Conservation (phyloP, 2,113 vertebrate genomes). For the Halichoeres trimaculatus region DNA sequence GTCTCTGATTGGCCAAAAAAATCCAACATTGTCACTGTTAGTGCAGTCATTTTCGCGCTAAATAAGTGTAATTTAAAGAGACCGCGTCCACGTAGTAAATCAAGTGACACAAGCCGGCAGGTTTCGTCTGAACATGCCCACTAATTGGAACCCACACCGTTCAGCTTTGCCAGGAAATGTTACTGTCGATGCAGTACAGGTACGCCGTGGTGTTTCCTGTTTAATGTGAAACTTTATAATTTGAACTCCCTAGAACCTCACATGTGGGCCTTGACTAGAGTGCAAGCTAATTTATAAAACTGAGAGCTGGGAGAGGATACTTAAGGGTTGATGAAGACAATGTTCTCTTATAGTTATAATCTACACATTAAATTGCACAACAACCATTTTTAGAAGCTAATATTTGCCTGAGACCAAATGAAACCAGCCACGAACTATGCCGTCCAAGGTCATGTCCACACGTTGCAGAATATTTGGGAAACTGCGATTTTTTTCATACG, state of each 20-base stretch:
- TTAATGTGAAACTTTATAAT: too few species aligned
- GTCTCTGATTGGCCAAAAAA: constrained; percentile 47
- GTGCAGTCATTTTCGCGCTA: constrained; percentile 41
- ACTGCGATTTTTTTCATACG: too few species aligned
- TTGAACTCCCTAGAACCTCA: neutral
- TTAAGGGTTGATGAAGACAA: neutral
- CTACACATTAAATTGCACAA: neutral
- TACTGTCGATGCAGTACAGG: too few species aligned
- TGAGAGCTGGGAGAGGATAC: too few species aligned
- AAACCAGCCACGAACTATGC: neutral
- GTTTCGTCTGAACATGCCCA: neutral
- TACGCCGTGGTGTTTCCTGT: too few species aligned
- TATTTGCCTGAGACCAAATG: neutral
- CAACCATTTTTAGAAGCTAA: neutral
- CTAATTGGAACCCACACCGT: too few species aligned
- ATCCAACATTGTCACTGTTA: neutral
- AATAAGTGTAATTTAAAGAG: neutral
- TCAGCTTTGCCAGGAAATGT: too few species aligned
- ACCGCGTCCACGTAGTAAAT: too few species aligned
- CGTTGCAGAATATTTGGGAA: too few species aligned
- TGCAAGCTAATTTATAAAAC: neutral
- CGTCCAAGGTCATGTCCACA: too few species aligned
- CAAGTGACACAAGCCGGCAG: too few species aligned
- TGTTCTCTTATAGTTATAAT: neutral
- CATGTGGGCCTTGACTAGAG: neutral